Evolutionary conservation across 2,888 invertebrate genomes (phyloP).

Genomic region (Ophion obscuratus): DNA sequence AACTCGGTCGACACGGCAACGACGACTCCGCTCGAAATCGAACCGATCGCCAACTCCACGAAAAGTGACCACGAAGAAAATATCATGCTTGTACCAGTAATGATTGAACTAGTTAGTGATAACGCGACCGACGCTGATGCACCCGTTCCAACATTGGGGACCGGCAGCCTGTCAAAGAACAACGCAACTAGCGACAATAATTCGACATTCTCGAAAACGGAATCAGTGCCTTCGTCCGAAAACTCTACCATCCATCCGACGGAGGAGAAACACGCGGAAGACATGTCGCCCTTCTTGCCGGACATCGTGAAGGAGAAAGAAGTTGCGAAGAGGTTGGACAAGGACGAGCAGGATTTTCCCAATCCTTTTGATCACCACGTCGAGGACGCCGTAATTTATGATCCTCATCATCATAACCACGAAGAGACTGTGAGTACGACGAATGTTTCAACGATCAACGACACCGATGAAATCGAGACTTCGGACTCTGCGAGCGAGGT

Average conservation of each 20-base stretch:
- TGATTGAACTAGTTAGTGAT: slow-evolving; percentile 55
- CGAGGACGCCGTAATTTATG: slow-evolving; percentile 76
- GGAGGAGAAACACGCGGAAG: slow-evolving; percentile 83
- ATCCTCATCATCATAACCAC: slow-evolving; percentile 47
- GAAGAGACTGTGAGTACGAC: slow-evolving; percentile 50
- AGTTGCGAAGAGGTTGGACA: slow-evolving; percentile 83
- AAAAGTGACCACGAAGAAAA: slow-evolving; percentile 69
- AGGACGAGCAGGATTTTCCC: slow-evolving; percentile 85
- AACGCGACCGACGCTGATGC: slow-evolving; percentile 73
- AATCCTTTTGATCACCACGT: slow-evolving; percentile 84
- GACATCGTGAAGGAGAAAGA: slow-evolving; percentile 86
- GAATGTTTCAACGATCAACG: slow-evolving; percentile 21
- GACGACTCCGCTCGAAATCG: slow-evolving; percentile 70
- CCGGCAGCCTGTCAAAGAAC: slow-evolving; percentile 11
- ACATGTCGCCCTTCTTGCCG: slow-evolving; percentile 89
- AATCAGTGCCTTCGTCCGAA: slow-evolving; percentile 19
- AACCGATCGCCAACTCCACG: slow-evolving; percentile 59
- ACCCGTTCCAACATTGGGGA: slow-evolving; percentile 71
- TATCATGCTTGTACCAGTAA: slow-evolving; percentile 71
- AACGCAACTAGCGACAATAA: slow-evolving; percentile 31
- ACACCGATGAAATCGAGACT: slow-evolving; percentile 60
- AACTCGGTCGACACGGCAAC: slow-evolving; percentile 73
- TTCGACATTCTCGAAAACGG: slow-evolving; percentile 16
- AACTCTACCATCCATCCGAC: slow-evolving; percentile 29
- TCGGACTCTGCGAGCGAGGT: slow-evolving; percentile 64